phyloP scores from a whole-genome alignment of 2,888 invertebrate species.

The Melinaea menophilus region DNA sequence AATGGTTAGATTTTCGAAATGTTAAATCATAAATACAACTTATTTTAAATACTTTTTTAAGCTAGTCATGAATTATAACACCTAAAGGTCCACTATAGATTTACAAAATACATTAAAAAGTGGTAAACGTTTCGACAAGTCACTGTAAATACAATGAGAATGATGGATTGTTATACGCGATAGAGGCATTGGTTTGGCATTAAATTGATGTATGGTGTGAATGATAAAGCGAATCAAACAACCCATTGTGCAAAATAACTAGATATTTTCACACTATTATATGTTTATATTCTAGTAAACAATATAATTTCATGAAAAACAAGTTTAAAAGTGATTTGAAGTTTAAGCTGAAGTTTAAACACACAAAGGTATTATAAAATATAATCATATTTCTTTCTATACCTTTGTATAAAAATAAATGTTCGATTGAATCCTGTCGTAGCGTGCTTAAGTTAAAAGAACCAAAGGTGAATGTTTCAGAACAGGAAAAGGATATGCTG shows the following conservation, averaged over 20 bases:
- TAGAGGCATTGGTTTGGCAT: not conserved
- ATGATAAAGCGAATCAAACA: slow-evolving; percentile 4
- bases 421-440: no score
- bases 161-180: not conserved
- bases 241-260: slow-evolving; percentile 1
- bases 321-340: not conserved
- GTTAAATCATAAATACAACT: no score
- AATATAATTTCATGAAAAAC: not conserved
- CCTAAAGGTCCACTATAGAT: no score
- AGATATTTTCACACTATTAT: slow-evolving; percentile 1
- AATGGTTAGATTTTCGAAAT: no score
- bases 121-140: slow-evolving; percentile 5
- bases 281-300: not conserved
- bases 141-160: not conserved
- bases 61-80: no score
- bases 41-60: no score
- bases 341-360: not conserved
- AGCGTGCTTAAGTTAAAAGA: no score
- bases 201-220: slow-evolving; percentile 1
- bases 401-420: no score
- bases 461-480: no score
- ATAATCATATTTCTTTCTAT: no score
- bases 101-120: not conserved
- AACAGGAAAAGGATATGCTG: no score
- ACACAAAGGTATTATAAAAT: no score